Conservation (phyloP, 2,113 vertebrate genomes). For the Zosterops lateralis region DNA sequence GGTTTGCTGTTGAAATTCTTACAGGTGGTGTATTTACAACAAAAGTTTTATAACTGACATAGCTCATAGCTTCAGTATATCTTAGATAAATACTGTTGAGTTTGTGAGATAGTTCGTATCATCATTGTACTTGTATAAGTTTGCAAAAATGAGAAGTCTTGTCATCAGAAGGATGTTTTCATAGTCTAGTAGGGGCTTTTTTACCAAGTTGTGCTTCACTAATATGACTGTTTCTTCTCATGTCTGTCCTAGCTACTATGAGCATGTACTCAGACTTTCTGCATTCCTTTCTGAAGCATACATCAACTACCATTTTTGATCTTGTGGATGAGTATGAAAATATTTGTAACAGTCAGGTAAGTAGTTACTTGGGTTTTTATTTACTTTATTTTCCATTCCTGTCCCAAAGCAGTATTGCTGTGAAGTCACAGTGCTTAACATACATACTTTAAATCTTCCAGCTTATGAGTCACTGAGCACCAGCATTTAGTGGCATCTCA, state of each 20-base stretch:
- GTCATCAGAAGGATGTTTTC: not conserved
- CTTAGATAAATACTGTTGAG: not conserved
- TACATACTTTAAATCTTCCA: not conserved
- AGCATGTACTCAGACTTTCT: slow-evolving; percentile 93
- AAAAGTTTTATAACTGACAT: not conserved
- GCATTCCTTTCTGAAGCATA: slow-evolving; percentile 84
- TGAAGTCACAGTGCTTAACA: not conserved
- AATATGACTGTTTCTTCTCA: not conserved
- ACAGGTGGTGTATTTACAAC: not conserved
- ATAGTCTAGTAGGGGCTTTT: not conserved
- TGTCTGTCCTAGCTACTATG: slow-evolving; percentile 81
- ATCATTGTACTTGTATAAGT: not conserved
- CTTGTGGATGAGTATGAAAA: slow-evolving; percentile 90
- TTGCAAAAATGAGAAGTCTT: not conserved
- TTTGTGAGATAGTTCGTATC: not conserved
- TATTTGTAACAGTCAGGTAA: slow-evolving; percentile 86
- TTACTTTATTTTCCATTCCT: not conserved
- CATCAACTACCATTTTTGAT: slow-evolving; percentile 90
- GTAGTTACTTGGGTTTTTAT: not conserved
- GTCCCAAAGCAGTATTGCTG: not conserved
- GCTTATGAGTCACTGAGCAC: not conserved
- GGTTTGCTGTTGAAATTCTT: not conserved
- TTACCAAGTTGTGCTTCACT: not conserved
- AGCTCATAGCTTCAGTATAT: not conserved
- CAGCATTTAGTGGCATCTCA: not conserved